These are phyloP conservation scores for Yponomeuta malinellus DNA, from an alignment of 2,888 invertebrate genomes.

Conservation along the genomic window DNA sequence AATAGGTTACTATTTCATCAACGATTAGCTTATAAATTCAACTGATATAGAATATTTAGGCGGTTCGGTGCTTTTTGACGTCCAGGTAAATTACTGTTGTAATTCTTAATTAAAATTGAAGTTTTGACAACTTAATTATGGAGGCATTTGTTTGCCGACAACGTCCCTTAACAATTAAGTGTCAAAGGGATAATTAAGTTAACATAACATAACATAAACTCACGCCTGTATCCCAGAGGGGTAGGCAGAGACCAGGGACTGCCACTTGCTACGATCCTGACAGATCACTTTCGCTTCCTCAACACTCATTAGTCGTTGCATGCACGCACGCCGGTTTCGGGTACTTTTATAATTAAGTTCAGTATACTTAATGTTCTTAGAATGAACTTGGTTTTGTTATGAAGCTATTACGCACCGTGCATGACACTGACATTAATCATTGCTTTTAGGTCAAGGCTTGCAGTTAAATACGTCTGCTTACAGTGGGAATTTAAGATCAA, in stretches of 20 bases:
- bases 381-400: not conserved
- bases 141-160: not conserved
- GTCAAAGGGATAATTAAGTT: not conserved
- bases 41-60: no score
- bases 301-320: no score
- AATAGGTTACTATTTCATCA: no score
- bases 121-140: not conserved
- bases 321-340: no score
- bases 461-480: not conserved
- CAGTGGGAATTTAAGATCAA: not conserved
- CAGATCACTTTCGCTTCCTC: no score
- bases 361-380: not conserved
- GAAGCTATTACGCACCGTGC: not conserved
- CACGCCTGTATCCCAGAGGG: no score
- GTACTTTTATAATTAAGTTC: not conserved
- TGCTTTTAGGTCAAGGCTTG: not conserved
- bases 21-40: no score
- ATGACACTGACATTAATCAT: not conserved
- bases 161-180: not conserved
- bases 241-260: no score
- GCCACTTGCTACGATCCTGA: no score
- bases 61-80: not conserved
- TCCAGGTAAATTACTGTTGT: not conserved
- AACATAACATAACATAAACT: no score
- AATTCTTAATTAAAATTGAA: not conserved